Conservation (phyloP, 2,888 invertebrate genomes). For the Acronicta aceris region DNA sequence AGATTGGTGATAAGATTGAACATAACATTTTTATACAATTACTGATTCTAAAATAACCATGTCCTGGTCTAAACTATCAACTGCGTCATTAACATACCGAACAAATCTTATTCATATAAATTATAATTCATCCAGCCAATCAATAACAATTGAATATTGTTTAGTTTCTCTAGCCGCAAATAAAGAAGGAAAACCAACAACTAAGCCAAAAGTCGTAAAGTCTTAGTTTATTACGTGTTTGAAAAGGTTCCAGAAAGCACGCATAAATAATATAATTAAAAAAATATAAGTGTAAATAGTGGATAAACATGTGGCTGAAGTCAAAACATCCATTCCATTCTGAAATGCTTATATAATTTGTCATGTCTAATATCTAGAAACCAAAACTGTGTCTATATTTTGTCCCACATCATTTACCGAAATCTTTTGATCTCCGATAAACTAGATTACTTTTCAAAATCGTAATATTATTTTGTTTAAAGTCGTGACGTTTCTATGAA, state of each 20-base stretch:
- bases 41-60: conserved; percentile 18
- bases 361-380: conserved; percentile 60
- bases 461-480: conserved; percentile 39
- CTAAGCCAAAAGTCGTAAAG: conserved; percentile 50
- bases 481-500: conserved; percentile 51
- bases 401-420: conserved; percentile 53
- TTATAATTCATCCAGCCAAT: conserved; percentile 19
- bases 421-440: conserved; percentile 60
- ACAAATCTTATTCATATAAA: conserved; percentile 11
- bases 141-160: conserved; percentile 48
- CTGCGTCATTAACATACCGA: conserved; percentile 4
- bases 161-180: conserved; percentile 48
- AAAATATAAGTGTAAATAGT: conserved; percentile 60
- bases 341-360: conserved; percentile 66
- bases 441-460: conserved; percentile 41
- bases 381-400: conserved; percentile 54
- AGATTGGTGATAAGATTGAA: too few relatives aligned
- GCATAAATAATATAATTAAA: conserved; percentile 63
- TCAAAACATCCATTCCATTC: conserved; percentile 66
- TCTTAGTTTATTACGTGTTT: conserved; percentile 54
- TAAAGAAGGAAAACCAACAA: conserved; percentile 33
- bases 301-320: conserved; percentile 62
- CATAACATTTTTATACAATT: conserved; percentile 6
- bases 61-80: conserved; percentile 13
- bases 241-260: conserved; percentile 55